phyloP scores from a whole-genome alignment of 2,113 vertebrate genomes.

The Serinus canaria region DNA sequence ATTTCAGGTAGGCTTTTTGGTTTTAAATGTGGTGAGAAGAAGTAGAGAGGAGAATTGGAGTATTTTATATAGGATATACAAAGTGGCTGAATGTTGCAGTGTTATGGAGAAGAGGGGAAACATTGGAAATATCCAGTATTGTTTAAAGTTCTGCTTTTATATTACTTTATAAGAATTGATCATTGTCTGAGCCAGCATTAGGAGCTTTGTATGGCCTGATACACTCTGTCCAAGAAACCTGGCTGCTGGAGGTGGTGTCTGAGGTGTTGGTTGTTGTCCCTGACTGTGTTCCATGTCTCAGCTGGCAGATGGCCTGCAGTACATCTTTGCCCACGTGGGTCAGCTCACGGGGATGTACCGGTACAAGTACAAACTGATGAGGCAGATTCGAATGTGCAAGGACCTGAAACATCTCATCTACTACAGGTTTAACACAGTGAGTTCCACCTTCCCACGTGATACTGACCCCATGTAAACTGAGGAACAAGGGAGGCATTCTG shows the following conservation, averaged over 20 bases:
- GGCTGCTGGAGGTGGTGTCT: not conserved
- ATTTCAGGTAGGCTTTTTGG: conserved; percentile 84
- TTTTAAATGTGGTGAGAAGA: not conserved
- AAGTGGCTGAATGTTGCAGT: not conserved
- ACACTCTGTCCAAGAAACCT: not conserved
- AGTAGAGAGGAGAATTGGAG: not conserved
- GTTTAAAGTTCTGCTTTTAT: not conserved
- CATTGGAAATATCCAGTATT: accelerated
- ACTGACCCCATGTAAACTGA: not conserved
- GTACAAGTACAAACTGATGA: conserved; percentile 99
- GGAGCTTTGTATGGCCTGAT: not conserved
- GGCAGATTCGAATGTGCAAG: conserved; percentile 99
- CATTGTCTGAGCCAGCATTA: not conserved
- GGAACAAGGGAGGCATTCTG: not conserved
- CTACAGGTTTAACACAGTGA: conserved; percentile 97
- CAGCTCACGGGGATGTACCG: conserved; percentile 99
- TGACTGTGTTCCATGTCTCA: conserved; percentile 53
- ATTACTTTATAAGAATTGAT: not conserved
- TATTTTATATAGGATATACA: not conserved
- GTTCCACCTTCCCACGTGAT: not conserved
- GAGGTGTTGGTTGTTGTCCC: not conserved
- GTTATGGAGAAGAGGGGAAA: accelerated
- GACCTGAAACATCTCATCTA: conserved; percentile 99
- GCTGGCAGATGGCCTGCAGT: conserved; percentile 95
- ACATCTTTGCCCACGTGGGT: conserved; percentile 98